phyloP scores from a whole-genome alignment of 92 coral and sea anemone genomes.

The Plumapathes pennacea region DNA sequence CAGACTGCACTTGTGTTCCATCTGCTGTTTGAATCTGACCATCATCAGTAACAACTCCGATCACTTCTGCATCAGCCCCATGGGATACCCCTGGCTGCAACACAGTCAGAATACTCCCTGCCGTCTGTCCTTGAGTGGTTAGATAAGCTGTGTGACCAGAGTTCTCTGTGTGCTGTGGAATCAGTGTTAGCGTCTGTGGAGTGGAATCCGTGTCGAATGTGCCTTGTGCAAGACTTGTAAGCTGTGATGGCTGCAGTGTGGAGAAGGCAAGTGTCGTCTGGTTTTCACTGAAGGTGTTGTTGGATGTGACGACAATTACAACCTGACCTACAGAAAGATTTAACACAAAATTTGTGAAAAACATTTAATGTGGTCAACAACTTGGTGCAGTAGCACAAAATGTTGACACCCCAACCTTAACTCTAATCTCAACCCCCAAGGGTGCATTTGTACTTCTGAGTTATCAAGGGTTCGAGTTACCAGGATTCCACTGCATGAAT shows the following conservation, averaged over 20 bases:
- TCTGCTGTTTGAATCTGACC: constrained; percentile 19
- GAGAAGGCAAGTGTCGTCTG: constrained; percentile 76
- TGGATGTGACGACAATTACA: constrained; percentile 83
- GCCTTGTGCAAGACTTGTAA: constrained; percentile 65
- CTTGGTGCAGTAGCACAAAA: too few relatives aligned
- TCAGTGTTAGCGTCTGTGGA: constrained; percentile 67
- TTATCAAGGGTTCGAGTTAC: too few relatives aligned
- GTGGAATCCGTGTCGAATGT: constrained; percentile 62
- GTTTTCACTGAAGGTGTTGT: constrained; percentile 73
- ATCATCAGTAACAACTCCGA: constrained; percentile 35
- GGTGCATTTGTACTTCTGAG: too few relatives aligned
- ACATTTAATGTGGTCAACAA: too few relatives aligned
- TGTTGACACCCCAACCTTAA: too few relatives aligned
- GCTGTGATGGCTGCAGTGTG: constrained; percentile 72
- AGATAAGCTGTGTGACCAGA: constrained; percentile 45
- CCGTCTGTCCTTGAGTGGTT: constrained; percentile 56
- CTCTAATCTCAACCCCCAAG: too few relatives aligned
- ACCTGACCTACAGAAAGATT: constrained; percentile 63
- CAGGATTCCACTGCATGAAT: too few relatives aligned
- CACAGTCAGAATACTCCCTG: constrained; percentile 71
- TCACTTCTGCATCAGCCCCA: constrained; percentile 20
- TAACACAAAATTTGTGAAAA: not conserved
- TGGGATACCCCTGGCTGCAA: constrained; percentile 52
- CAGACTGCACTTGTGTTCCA: constrained; percentile 23
- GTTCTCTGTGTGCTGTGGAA: constrained; percentile 61